Evolutionary conservation across 2,113 vertebrate species (phyloP).

Genomic region (Cromileptes altivelis): DNA sequence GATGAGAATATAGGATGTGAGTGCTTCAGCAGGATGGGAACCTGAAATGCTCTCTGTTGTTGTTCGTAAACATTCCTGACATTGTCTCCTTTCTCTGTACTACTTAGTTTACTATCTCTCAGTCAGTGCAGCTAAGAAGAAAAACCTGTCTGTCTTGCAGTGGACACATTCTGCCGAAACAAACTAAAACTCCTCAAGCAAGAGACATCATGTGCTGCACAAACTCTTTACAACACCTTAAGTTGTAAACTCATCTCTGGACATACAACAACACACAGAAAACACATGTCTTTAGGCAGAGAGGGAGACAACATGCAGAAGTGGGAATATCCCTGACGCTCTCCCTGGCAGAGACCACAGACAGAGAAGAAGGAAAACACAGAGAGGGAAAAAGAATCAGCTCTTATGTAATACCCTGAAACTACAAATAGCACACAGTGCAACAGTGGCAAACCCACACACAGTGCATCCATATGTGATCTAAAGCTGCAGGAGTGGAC

Average conservation of each 20-base stretch:
- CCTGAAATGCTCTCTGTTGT: conserved; percentile 21
- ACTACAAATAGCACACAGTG: conserved; percentile 65
- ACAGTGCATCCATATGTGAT: not conserved
- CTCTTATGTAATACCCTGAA: conserved; percentile 70
- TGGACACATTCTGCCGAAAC: not conserved
- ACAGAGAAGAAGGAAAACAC: conserved; percentile 30
- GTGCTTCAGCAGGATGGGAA: conserved; percentile 2
- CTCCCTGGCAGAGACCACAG: not conserved
- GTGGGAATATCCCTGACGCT: not conserved
- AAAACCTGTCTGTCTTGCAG: conserved; percentile 56
- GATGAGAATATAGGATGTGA: conserved; percentile 5
- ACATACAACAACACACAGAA: not conserved
- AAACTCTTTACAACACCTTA: conserved; percentile 20
- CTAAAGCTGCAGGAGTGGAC: not conserved
- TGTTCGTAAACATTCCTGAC: conserved; percentile 47
- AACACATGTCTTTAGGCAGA: conserved; percentile 18
- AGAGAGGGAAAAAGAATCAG: conserved; percentile 37
- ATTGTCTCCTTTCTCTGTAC: conserved; percentile 27
- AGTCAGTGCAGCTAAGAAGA: conserved; percentile 33
- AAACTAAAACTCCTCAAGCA: conserved; percentile 12
- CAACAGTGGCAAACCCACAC: conserved; percentile 30
- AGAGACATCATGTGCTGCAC: not conserved
- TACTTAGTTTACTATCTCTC: conserved; percentile 16
- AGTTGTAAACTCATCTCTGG: conserved; percentile 1
- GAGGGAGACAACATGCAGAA: not conserved